These are phyloP conservation scores for Forbesichthys agassizii DNA, from an alignment of 2,113 vertebrate species.

Conservation along the genomic window DNA sequence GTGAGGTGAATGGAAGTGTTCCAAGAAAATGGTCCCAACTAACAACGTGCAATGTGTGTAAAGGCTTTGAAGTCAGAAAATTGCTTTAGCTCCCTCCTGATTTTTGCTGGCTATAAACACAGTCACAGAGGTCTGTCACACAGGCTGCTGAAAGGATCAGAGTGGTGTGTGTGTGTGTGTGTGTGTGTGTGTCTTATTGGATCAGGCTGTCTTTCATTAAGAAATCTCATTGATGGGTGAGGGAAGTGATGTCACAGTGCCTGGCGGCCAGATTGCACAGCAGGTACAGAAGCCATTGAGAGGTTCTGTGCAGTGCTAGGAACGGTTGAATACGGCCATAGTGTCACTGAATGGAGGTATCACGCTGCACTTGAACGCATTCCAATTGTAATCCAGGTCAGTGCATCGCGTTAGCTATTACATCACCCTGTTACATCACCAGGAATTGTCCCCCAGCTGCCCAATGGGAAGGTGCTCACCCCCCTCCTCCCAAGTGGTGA, in stretches of 20 bases:
- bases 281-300: background rate
- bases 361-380: background rate
- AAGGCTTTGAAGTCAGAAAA: conserved; percentile 23
- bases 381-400: conserved; percentile 2
- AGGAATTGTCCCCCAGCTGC: conserved; percentile 9
- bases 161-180: background rate
- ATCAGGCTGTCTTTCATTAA: conserved; percentile 38
- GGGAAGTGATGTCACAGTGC: conserved; percentile 1
- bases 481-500: background rate
- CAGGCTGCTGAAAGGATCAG: conserved; percentile 27
- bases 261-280: background rate
- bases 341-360: conserved; percentile 24
- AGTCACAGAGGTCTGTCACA: conserved; percentile 20
- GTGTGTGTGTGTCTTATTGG: conserved; percentile 26
- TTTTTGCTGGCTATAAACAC: conserved; percentile 9
- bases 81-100: background rate
- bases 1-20: too few relatives aligned
- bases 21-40: too few relatives aligned
- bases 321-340: conserved; percentile 9
- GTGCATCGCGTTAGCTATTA: conserved; percentile 4
- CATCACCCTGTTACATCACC: conserved; percentile 34
- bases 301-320: conserved; percentile 3
- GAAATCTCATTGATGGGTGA: conserved; percentile 23
- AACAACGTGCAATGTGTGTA: too few relatives aligned
- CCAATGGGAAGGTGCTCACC: background rate